These are phyloP conservation scores for Stomatorhinus walkeri DNA, from an alignment of 2,797 vertebrate species.

Conservation along the genomic window DNA sequence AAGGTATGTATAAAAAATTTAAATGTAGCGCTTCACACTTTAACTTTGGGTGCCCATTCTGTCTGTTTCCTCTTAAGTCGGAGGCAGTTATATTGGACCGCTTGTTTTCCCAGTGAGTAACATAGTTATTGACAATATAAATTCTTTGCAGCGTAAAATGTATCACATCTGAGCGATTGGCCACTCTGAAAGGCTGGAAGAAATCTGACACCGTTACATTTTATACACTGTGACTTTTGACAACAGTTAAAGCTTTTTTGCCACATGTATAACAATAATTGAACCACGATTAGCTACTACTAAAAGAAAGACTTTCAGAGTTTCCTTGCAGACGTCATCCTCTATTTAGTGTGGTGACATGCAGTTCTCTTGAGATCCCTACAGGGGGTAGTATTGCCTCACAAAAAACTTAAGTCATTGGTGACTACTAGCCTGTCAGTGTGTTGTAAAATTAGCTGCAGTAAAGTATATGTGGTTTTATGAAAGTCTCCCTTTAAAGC, in stretches of 20 bases:
- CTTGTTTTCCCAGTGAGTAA: not conserved
- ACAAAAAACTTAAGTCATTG: conserved; percentile 1
- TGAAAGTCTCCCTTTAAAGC: conserved; percentile 12
- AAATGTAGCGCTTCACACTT: not conserved
- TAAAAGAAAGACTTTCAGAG: not conserved
- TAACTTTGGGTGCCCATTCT: not conserved
- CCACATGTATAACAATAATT: not conserved
- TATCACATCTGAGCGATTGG: not conserved
- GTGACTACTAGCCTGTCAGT: conserved; percentile 9
- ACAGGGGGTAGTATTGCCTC: conserved; percentile 42
- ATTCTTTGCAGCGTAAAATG: not conserved
- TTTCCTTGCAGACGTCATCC: not conserved
- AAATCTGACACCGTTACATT: not conserved
- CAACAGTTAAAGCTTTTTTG: not conserved
- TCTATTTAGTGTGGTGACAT: not conserved
- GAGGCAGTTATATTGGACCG: not conserved
- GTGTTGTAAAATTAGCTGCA: conserved; percentile 14
- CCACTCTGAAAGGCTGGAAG: not conserved
- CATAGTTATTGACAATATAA: not conserved
- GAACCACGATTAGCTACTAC: not conserved
- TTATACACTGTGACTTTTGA: not conserved
- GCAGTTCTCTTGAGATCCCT: conserved; percentile 19
- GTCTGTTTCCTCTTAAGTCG: not conserved
- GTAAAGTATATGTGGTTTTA: conserved; percentile 23
- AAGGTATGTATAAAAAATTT: not conserved